These are phyloP conservation scores for Episyrphus balteatus DNA, from an alignment of 1,140 invertebrate genomes.

Conservation along the genomic window DNA sequence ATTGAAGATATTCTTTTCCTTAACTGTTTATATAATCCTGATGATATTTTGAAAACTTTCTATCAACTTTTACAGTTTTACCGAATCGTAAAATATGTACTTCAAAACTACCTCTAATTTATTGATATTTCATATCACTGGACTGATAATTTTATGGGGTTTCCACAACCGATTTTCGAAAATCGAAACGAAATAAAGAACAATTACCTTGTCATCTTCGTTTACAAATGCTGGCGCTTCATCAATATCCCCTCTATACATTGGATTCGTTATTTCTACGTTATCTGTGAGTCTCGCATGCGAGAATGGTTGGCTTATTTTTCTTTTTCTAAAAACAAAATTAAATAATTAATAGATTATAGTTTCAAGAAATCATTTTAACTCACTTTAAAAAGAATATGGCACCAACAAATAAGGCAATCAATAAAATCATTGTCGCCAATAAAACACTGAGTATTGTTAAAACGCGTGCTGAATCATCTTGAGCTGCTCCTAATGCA, in stretches of 20 bases:
- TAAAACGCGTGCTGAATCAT: constrained; percentile 15
- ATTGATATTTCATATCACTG: no score
- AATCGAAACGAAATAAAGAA: constrained; percentile 1
- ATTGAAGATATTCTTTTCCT: no score
- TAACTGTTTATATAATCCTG: no score
- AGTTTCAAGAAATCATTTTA: not conserved
- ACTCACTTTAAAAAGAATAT: constrained; percentile 31
- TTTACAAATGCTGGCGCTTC: constrained; percentile 47
- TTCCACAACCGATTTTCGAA: no score
- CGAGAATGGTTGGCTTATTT: constrained; percentile 54
- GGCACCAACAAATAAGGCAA: constrained; percentile 23
- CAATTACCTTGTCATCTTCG: constrained; percentile 46
- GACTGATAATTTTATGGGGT: no score
- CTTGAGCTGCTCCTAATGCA: constrained; percentile 11
- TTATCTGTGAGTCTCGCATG: constrained; percentile 70
- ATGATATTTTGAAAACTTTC: no score
- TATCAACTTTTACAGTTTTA: no score
- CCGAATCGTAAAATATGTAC: no score
- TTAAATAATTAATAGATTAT: constrained; percentile 3
- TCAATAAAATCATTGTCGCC: constrained; percentile 13
- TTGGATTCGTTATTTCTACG: constrained; percentile 74
- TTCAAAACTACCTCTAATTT: no score
- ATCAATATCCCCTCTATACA: constrained; percentile 63
- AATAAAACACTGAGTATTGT: constrained; percentile 21
- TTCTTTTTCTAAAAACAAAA: constrained; percentile 25